A percentile compares a stretch with the other conserved stretches of the same genome.
Conservation (phyloP, 2,888 invertebrate species). For the Tubulanus polymorphus region DNA sequence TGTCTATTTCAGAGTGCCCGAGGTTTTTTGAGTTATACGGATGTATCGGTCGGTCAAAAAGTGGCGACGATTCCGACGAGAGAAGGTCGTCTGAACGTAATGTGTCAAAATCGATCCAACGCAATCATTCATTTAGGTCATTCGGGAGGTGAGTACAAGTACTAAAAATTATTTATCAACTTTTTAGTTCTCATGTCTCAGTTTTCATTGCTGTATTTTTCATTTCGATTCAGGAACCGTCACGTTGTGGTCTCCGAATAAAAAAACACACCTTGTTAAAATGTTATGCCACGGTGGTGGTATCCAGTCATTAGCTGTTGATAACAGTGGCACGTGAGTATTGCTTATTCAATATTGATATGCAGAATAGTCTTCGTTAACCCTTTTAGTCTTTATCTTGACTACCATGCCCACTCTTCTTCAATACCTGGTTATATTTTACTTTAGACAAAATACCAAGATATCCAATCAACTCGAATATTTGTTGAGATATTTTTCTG, state of each 20-base stretch:
- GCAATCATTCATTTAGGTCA: conserved; percentile 88
- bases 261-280: conserved; percentile 79
- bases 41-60: conserved; percentile 88
- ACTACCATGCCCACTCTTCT: no score
- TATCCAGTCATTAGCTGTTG: conserved; percentile 75
- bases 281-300: conserved; percentile 86
- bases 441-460: no score
- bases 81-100: conserved; percentile 71
- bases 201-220: not conserved
- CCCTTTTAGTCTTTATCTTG: no score
- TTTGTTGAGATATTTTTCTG: no score
- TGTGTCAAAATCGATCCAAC: conserved; percentile 93
- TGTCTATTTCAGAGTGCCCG: conserved; percentile 49
- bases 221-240: conserved; percentile 66
- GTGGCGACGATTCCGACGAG: conserved; percentile 73
- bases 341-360: not conserved
- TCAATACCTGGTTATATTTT: no score
- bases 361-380: not conserved
- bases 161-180: not conserved
- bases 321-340: conserved; percentile 75
- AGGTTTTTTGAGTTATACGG: conserved; percentile 86
- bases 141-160: conserved; percentile 63
- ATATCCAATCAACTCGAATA: no score
- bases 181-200: not conserved
- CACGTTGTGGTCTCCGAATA: conserved; percentile 91